Evolutionary conservation across 2,113 vertebrate genomes (phyloP).

Genomic region (Rhynchopsitta pachyrhyncha): DNA sequence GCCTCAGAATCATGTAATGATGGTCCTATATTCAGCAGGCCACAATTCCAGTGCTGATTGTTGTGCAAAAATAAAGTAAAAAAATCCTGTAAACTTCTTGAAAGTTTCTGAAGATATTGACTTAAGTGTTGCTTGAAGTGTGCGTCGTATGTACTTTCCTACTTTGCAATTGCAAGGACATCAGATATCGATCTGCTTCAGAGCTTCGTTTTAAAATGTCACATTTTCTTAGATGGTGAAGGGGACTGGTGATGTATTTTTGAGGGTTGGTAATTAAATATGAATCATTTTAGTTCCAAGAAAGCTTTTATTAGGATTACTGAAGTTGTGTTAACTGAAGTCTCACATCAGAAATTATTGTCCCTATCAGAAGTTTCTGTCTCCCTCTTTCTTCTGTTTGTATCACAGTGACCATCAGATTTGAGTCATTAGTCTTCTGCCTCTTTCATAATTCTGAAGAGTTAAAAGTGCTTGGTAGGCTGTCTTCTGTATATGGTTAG

Average conservation of each 20-base stretch:
- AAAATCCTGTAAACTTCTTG: neutral
- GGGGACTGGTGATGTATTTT: neutral
- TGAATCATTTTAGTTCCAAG: neutral
- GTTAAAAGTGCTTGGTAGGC: neutral
- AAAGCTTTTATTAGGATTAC: neutral
- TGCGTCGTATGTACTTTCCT: neutral
- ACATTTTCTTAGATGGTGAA: neutral
- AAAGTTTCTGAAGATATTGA: neutral
- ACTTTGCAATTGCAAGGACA: neutral
- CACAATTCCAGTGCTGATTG: neutral
- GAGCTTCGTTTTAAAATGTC: neutral
- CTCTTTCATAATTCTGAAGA: rapidly evolving
- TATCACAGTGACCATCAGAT: neutral
- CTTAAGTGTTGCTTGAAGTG: neutral
- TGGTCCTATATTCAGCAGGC: neutral
- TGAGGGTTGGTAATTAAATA: neutral
- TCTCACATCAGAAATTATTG: neutral
- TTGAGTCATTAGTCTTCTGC: neutral
- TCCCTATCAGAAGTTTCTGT: neutral
- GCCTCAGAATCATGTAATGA: neutral
- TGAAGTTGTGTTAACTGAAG: neutral
- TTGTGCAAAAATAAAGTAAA: neutral
- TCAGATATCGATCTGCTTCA: neutral
- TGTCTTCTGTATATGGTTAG: neutral
- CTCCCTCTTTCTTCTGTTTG: neutral